Base-by-base conservation (phyloP, 2,888 invertebrate species). In the Ceriagrion tenellum region DNA sequence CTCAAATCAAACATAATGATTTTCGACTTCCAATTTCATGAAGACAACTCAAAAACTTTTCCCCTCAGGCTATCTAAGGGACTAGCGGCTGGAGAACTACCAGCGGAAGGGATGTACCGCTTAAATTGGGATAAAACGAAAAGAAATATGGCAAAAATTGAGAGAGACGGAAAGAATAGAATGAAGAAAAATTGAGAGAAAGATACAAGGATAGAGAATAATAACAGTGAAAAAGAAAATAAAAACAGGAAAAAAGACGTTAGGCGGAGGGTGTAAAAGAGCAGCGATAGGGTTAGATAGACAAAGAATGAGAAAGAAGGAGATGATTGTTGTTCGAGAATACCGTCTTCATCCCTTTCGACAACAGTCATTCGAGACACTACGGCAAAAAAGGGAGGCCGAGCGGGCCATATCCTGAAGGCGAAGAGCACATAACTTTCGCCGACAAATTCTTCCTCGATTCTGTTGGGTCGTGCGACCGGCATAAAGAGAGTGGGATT, bases 351-450 rank as follows among this genome's bases (percentile, higher is more conserved):
- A 81, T 81, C 35, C 35, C 81, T 26, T 35, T 81, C 20, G 30
- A 35, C 81, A 35, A 81, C 26, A 8, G 35, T 3, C 13, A 35
- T 81, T 18, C 30, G 35, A 35, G 81, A 35, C 13, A 18, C 18
- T n/a, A 35, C n/a, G 59, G 47, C 47, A 47, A 59, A 59, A 56
- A 59, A 16, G 59, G 59, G 59, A 35, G 26, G 81, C 13, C 4
- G 35, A 3, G 12, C 35, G 6, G n/a, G 30, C 81, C 16, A 16
- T 81, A 81, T 35, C 30, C 13, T 35, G 81, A 16, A 35, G 13
- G 12, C 81, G 81, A n/a, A 35, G 81, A 35, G 81, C 35, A 81
- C 26, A 81, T 81, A 81, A 81, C 81, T 81, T 81, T 81, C 81
- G 16, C 81, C 81, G 35, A 81, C 81, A 13, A 30, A 35, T 35